These are phyloP conservation scores for Protobothrops flavoviridis DNA, from an alignment of 2,113 vertebrate genomes.

Conservation along the genomic window DNA sequence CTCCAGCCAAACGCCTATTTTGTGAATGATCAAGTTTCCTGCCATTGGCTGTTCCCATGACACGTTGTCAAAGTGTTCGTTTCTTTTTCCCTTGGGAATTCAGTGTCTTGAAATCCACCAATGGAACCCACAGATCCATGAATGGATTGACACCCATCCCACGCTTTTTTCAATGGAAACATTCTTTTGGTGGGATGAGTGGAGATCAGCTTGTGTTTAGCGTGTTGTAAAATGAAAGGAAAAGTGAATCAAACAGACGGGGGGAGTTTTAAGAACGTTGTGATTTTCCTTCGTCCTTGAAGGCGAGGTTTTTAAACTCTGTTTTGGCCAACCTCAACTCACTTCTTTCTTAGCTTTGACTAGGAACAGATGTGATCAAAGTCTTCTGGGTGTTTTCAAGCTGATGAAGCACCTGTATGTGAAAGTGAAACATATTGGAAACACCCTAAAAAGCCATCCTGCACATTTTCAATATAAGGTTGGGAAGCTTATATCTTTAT, in stretches of 20 bases:
- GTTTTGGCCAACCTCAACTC: slow-evolving; percentile 30
- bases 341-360: slow-evolving; percentile 23
- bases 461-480: neutral
- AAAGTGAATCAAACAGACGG: neutral
- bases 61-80: neutral
- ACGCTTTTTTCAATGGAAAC: neutral
- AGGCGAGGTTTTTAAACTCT: slow-evolving; percentile 16
- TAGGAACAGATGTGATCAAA: slow-evolving; percentile 57
- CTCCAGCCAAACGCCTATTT: neutral
- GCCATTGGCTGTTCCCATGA: neutral
- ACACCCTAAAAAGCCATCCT: neutral
- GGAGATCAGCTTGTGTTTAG: neutral
- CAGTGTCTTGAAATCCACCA: neutral
- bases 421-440: slow-evolving; percentile 33
- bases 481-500: neutral
- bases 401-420: slow-evolving; percentile 29
- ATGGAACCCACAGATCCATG: neutral
- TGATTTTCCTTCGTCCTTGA: slow-evolving; percentile 25
- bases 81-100: neutral
- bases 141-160: neutral
- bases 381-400: slow-evolving; percentile 51
- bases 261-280: neutral
- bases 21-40: neutral
- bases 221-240: neutral
- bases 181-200: neutral